These are phyloP conservation scores for Rhea pennata DNA, from an alignment of 2,113 vertebrate species.

Conservation along the genomic window DNA sequence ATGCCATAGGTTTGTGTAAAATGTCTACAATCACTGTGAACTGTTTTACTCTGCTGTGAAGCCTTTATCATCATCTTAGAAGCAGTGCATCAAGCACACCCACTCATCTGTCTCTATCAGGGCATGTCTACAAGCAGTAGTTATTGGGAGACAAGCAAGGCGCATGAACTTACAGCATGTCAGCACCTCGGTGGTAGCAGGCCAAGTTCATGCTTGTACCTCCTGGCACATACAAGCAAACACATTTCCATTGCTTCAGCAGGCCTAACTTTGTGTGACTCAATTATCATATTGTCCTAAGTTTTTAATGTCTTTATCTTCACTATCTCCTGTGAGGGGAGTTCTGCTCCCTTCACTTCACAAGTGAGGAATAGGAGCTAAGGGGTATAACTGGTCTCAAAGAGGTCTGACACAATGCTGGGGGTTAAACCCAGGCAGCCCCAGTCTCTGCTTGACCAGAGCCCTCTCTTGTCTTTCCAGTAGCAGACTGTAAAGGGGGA, in stretches of 20 bases:
- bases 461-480: neutral
- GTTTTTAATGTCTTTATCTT: neutral
- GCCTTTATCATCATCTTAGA: constrained; percentile 27
- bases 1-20: constrained; percentile 42
- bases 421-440: neutral
- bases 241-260: neutral
- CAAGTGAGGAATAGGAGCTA: neutral
- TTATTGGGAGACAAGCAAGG: neutral
- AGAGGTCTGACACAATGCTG: neutral
- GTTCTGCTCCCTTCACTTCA: rapidly evolving
- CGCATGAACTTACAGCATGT: neutral
- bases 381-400: neutral
- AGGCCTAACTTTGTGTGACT: neutral
- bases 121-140: neutral
- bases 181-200: neutral
- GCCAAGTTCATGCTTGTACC: neutral
- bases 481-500: neutral
- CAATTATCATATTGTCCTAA: rapidly evolving
- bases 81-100: neutral
- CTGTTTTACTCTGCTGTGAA: constrained; percentile 23
- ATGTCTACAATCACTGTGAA: constrained; percentile 54
- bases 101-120: constrained; percentile 27
- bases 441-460: neutral
- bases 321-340: neutral
- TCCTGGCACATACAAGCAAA: neutral